phyloP scores from a whole-genome alignment of 2,888 invertebrate genomes.

The Chymomyza fuscimana region DNA sequence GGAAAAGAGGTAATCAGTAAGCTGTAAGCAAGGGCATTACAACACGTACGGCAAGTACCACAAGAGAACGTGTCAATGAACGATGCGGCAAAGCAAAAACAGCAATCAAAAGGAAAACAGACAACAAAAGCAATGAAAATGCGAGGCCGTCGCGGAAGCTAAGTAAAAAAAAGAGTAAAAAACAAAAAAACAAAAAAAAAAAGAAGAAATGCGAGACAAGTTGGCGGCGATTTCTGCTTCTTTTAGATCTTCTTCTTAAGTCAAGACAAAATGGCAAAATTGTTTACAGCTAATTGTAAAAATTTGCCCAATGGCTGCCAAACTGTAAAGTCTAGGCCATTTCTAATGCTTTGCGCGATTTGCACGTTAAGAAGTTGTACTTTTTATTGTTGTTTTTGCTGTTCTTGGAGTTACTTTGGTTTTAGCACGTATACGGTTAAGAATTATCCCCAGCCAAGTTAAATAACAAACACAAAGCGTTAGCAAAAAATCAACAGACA shows the following conservation, averaged over 20 bases:
- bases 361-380: slow-evolving; percentile 20
- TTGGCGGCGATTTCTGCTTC: slow-evolving; percentile 38
- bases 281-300: slow-evolving; percentile 43
- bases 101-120: background rate
- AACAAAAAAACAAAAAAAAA: background rate
- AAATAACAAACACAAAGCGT: slow-evolving; percentile 37
- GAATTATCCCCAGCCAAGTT: slow-evolving; percentile 41
- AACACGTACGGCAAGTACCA: slow-evolving; percentile 29
- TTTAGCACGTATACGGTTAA: slow-evolving; percentile 38
- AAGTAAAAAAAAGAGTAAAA: background rate
- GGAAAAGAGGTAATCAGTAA: slow-evolving; percentile 4
- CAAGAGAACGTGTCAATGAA: slow-evolving; percentile 57
- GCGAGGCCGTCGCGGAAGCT: no score
- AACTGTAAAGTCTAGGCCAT: slow-evolving; percentile 19
- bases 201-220: slow-evolving; percentile 44
- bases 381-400: slow-evolving; percentile 8
- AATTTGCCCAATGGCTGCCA: slow-evolving; percentile 30
- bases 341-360: slow-evolving; percentile 56
- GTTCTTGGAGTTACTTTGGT: slow-evolving; percentile 46
- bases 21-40: background rate
- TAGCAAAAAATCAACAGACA: slow-evolving; percentile 24
- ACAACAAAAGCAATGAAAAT: no score
- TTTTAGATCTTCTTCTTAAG: background rate
- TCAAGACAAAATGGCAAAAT: slow-evolving; percentile 15
- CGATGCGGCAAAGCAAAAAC: slow-evolving; percentile 23